These are phyloP conservation scores for Drosophila quasianomalipes DNA, from an alignment of 2,888 invertebrate species.

Conservation along the genomic window DNA sequence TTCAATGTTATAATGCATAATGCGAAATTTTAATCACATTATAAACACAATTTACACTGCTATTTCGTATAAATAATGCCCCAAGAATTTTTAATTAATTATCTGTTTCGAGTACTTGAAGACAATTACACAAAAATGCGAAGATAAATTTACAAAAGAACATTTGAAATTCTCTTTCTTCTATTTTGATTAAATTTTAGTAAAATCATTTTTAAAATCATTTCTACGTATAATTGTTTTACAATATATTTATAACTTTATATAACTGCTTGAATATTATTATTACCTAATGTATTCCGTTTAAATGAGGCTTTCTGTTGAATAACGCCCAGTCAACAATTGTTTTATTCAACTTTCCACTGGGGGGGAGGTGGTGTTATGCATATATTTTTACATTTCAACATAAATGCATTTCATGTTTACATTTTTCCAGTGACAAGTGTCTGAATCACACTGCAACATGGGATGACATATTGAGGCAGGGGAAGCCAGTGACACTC, in stretches of 20 bases:
- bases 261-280: too few relatives aligned
- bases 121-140: neutral
- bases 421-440: conserved; percentile 81
- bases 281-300: neutral
- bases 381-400: conserved; percentile 57
- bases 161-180: neutral
- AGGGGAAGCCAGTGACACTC: conserved; percentile 77
- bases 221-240: neutral
- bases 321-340: conserved; percentile 43
- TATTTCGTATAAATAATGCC: neutral
- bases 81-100: neutral
- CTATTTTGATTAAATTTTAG: neutral
- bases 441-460: conserved; percentile 78
- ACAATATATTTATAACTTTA: neutral
- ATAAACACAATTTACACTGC: neutral
- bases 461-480: conserved; percentile 76
- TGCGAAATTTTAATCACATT: neutral
- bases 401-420: conserved; percentile 79
- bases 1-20: neutral
- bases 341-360: conserved; percentile 31
- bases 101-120: neutral
- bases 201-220: neutral
- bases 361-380: neutral
- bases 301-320: conserved; percentile 29
- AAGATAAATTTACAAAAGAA: neutral